Conservation (phyloP, 92 coral and sea anemone genomes). For the Zoanthus gigantus region DNA sequence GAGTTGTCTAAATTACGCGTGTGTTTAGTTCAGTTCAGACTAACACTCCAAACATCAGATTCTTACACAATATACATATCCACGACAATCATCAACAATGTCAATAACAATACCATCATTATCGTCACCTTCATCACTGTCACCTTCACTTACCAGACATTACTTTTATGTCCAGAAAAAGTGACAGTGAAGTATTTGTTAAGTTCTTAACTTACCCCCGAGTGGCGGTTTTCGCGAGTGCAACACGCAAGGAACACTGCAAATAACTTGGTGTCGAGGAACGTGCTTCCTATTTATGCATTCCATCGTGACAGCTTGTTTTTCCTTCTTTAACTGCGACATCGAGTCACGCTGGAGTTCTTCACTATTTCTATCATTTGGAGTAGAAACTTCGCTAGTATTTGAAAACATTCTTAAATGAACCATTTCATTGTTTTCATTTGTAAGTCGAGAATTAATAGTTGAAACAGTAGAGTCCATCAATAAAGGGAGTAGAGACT, state of each 20-base stretch:
- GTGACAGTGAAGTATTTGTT: not conserved
- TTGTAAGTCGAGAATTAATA: not conserved
- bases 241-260: constrained; percentile 90
- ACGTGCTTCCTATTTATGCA: constrained; percentile 34
- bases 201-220: constrained; percentile 61
- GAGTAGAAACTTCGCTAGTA: not conserved
- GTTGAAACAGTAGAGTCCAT: constrained; percentile 5
- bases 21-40: too few relatives aligned
- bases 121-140: not conserved
- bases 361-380: not conserved
- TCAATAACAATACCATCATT: not conserved
- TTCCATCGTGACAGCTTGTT: not conserved
- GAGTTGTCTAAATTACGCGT: too few relatives aligned
- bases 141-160: not conserved
- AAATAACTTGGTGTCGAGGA: constrained; percentile 80
- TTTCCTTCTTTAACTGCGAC: not conserved
- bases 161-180: not conserved
- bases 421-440: not conserved
- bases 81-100: not conserved
- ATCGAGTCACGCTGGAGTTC: not conserved
- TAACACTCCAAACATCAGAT: too few relatives aligned
- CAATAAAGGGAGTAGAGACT: not conserved
- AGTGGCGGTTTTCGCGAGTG: constrained; percentile 97
- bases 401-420: not conserved
- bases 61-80: too few relatives aligned